Evolutionary conservation across 1,140 invertebrate genomes (phyloP), one percentile per base, ranked within the genome.

Genomic region (Galleria mellonella): DNA sequence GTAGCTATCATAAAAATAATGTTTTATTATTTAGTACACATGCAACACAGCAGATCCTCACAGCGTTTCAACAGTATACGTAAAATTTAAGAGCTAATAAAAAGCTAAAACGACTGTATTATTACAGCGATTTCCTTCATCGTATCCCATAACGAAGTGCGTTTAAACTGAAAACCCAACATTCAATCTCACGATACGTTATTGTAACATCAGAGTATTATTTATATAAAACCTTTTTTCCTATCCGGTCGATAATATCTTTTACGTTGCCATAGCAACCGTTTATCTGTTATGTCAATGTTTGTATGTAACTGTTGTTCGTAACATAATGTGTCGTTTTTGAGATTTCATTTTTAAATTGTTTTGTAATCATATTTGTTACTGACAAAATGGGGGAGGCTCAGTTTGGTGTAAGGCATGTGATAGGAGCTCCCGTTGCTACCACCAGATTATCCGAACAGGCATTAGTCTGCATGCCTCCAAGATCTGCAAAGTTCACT

Each of bases 401-500:
- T 17, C 81, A 84, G 46, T 84, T 81, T 29, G 81, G 81, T 23
- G 64, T 84, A 0, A 64, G 74, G 1, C 60, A 85, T 40, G 53
- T 67, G 0, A 78, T 85, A 13, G 81, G 81, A 0, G 81, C 76
- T 6, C 78, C 81, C 0, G 45, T 83, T 0, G 73, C 68, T 0
- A 73, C 55, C 1, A 83, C 83, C 0, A 63, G 83, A 12, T 39
- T 85, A 55, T 68, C 77, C 4, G 76, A 86, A 29, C 81, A 83
- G 45, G 69, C 72, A 4, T 15, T 89, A 51, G 84, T 89, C 23
- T 83, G 87, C 28, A 76, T 89, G 51, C 88, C 90, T 14, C 88
- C 88, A 13, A 83, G 87, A 7, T 72, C 87, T 27, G 74, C 87
- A 2, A 90, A 89, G 57, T 93, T 91, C 61, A 92, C 92, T 0